Base-by-base conservation (phyloP, 2,797 vertebrate species). In the Sparus aurata region DNA sequence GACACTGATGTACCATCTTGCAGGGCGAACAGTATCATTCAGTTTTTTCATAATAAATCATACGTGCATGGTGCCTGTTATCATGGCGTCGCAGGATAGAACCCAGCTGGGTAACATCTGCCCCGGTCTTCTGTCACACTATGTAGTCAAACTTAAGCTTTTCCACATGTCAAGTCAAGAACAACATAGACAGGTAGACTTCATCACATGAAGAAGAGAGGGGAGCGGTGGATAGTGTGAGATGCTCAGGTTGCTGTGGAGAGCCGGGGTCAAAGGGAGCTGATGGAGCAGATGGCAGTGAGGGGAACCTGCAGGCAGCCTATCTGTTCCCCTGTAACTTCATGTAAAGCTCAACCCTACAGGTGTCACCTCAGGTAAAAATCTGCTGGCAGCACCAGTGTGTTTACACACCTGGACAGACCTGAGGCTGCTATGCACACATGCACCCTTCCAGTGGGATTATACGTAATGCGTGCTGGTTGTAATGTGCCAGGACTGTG, bases 281-380 rank as follows among this genome's bases (percentile, higher is more conserved):
- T 53, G 85, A 75, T 66, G 73, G 79, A 91, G 86, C 92, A 94
- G 93, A 94, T 94, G 93, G 91, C 79, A 25, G 62, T 16, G 82
- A 85, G 82, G 83, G 82, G 85, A 94, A 84, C 77, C 90, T 69
- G 85, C 87, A 82, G 85, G 83, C 84, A 72, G 72, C 57, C 82
- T 89, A 55, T 89, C 91, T 90, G 81, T 87, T 88, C 77, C 82
- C 67, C 79, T 70, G 69, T 77, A 82, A 25, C 81, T 78, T 67
- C 80, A 59, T 87, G 80, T 86, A 85, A 84, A 89, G 80, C 84
- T 85, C 75, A 80, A 75, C 62, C 71, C 64, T 69, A 20, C 61
- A 64, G 64, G 62, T 77, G 75, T 75, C 77, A 74, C 78, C 64
- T 65, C 79, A 79, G 82, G 77, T 79, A 69, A 63, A 34, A 78